phyloP scores from a whole-genome alignment of 2,888 invertebrate genomes.

The Drepana falcataria region DNA sequence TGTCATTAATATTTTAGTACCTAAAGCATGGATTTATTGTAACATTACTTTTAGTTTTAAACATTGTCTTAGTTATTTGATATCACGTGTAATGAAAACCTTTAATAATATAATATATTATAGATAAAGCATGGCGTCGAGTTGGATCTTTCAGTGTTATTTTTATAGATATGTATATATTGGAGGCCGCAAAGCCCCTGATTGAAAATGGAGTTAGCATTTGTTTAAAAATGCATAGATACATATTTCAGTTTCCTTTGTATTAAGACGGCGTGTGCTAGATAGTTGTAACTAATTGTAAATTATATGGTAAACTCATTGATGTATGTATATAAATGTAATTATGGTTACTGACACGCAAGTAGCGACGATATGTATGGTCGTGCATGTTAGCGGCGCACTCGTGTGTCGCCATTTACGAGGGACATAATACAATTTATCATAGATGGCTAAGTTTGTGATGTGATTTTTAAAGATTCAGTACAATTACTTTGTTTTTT shows the following conservation, averaged over 20 bases:
- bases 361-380: too few relatives aligned
- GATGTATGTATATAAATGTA: constrained; percentile 10
- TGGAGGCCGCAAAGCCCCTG: constrained; percentile 38
- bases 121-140: constrained; percentile 34
- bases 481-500: constrained; percentile 43
- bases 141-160: constrained; percentile 64
- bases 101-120: neutral
- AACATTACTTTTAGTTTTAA: neutral
- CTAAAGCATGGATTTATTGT: neutral
- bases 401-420: too few relatives aligned
- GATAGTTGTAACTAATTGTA: constrained; percentile 27
- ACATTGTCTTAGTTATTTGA: neutral
- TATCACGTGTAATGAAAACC: neutral
- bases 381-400: too few relatives aligned
- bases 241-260: constrained; percentile 31
- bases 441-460: constrained; percentile 43
- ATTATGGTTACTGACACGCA: neutral
- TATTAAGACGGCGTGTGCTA: constrained; percentile 32
- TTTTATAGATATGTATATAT: constrained; percentile 53
- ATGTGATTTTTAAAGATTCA: constrained; percentile 60
- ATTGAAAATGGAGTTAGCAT: constrained; percentile 56
- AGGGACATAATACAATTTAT: constrained; percentile 4
- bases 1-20: neutral
- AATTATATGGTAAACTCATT: constrained; percentile 8
- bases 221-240: constrained; percentile 70